Evolutionary conservation across 2,888 invertebrate genomes (phyloP), one percentile per base, ranked within the genome.

Genomic region (Pachliopta kotzebuea): DNA sequence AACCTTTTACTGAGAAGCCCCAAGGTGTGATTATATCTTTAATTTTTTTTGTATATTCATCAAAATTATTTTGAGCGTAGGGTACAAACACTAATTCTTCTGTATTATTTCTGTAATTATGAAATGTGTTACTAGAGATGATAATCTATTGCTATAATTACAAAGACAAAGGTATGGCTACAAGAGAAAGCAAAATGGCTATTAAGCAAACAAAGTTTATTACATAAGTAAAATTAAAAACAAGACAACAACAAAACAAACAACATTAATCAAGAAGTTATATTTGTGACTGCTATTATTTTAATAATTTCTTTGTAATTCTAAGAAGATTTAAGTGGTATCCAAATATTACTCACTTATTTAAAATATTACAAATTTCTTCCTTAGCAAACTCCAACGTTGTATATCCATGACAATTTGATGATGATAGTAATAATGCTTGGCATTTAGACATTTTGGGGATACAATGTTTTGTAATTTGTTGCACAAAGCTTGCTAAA

Each of bases 51-150:
- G 95, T 93, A 77, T 96, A 96, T 9, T 81, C 88, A 75, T 95
- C 93, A 77, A 94, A 92, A 75, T 95, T 93, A 49, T 86, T 92
- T 74, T 94, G 87, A 11, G 96, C 96, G 82, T 95, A 96, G 0
- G 96, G 96, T 37, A 96, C 85, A 81, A 96, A 96, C 11, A 96
- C 80, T 57, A 96, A 79, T 54, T 94, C 93, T 53, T 87, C 88
- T 0, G 95, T 94, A 72, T 93, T 91, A 74, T 94, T 93, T 69
- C 96, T 96, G 81, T 62, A 93, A 91, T 45, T 45, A 7, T 45
- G n/a, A 45, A 45, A 37, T 37, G 2, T 14, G 37, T 37, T 37
- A 37, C 14, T 37, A 14, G 14, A 37, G 11, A 37, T 37, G 37
- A 14, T 37, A 14, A 37, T 37, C 11, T 37, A 37, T 37, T 14